Conservation (phyloP, 2,888 invertebrate species). For the Meteorus colon region DNA sequence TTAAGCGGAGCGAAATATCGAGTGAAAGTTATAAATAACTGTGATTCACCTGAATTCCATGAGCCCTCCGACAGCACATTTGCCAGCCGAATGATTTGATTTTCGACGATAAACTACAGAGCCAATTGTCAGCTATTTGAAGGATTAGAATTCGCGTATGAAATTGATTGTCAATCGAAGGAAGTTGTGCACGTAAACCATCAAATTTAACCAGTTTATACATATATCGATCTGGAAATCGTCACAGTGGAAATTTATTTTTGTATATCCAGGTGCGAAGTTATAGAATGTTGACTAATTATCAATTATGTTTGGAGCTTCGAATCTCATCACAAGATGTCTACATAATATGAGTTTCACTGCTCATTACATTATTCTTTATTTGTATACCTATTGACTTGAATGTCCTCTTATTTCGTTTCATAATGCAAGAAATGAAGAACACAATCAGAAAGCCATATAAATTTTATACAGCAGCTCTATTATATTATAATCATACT, state of each 20-base stretch:
- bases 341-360: not conserved
- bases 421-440: not conserved
- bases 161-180: no score
- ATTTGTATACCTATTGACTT: not conserved
- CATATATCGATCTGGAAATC: no score
- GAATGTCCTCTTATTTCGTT: not conserved
- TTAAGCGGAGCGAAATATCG: constrained; percentile 34
- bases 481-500: not conserved
- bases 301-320: not conserved
- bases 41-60: constrained; percentile 52
- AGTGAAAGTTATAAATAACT: constrained; percentile 53
- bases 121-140: not conserved
- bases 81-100: constrained; percentile 28
- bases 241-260: no score
- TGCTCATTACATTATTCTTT: not conserved
- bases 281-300: not conserved
- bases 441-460: not conserved
- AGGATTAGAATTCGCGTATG: no score
- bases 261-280: no score
- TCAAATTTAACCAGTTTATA: no score
- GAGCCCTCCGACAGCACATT: constrained; percentile 37
- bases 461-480: constrained; percentile 13
- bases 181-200: no score
- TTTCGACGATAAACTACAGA: not conserved
- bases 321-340: not conserved